Evolutionary conservation across 2,888 invertebrate species (phyloP).

Genomic region (Chaetogeoica ovagalla): DNA sequence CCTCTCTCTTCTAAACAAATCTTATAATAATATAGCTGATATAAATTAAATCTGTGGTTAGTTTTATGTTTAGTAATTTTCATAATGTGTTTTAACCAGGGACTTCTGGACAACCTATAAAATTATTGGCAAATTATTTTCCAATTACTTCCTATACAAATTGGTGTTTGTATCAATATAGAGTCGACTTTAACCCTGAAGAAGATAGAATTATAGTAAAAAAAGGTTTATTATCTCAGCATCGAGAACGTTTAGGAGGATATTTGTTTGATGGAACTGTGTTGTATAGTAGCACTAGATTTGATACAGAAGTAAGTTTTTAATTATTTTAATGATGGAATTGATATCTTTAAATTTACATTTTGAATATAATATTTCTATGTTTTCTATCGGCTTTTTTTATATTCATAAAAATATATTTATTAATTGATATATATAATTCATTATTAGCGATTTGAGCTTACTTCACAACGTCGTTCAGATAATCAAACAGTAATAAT

Average conservation of each 20-base stretch:
- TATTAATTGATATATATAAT: no score
- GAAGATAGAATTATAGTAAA: conserved; percentile 60
- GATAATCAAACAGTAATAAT: not conserved
- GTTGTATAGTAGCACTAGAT: not conserved
- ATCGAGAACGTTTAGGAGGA: not conserved
- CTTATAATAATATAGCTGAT: no score
- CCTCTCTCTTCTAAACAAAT: no score
- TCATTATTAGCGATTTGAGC: conserved; percentile 64
- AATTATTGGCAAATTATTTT: conserved; percentile 6
- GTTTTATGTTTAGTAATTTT: no score
- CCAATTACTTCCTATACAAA: conserved; percentile 61
- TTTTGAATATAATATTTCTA: no score
- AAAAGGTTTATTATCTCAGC: conserved; percentile 60
- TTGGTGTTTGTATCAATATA: conserved; percentile 76
- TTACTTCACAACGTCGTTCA: conserved; percentile 58
- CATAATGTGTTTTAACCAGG: not conserved
- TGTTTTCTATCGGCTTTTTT: not conserved
- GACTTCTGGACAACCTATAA: not conserved
- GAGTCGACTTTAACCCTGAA: conserved; percentile 71
- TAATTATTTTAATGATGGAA: no score
- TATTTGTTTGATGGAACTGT: conserved; percentile 20
- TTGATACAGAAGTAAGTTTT: not conserved
- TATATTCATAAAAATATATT: no score
- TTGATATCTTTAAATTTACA: no score
- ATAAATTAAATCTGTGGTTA: no score